Base-by-base conservation (phyloP, 2,113 vertebrate species). In the Periophthalmodon schlosseri region DNA sequence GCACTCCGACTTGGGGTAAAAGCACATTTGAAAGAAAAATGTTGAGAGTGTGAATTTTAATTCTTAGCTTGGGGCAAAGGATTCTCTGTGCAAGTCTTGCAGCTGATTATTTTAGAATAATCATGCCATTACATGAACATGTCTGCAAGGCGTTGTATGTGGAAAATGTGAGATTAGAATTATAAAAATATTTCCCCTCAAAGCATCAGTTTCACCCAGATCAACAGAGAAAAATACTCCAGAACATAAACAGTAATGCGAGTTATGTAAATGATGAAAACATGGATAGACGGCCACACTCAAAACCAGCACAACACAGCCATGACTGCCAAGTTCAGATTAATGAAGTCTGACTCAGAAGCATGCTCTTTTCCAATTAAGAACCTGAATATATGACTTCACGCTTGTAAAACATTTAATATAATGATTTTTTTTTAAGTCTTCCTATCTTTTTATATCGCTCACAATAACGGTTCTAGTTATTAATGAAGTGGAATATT, bases 41-140 rank as follows among this genome's bases (percentile, higher is more conserved):
- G 82, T 80, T 75, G 78, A 89, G 82, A 86, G 79, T 76, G 85
- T 81, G 84, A 87, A 91, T 82, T 93, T 83, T 91, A 76, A 92
- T 87, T 82, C 77, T 75, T 87, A 64, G 87, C 92, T 85, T 4
- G 20, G 78, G 91, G 93, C 91, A 64, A 76, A 83, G 74, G 74
- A 83, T 91, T 93, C 89, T 68, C 67, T 90, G 89, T 90, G 88
- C 85, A 89, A 89, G 88, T 83, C 72, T 76, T 56, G 74, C 84
- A 80, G 74, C 81, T 91, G 90, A 93, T 93, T 91, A 92, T 93
- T 93, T 89, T 88, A 85, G 91, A 93, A 93, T 94, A 93, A 94
- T 93, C 88, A 92, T 89, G 88, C 86, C 78, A 93, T 94, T 94
- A 94, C 90, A 91, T 83, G 80, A 87, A 81, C 84, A 85, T 91